Percentiles rank a stretch among this genome's conserved stretches.
phyloP scores from a whole-genome alignment of 2,113 vertebrate species.

The Clarias macrocephalus region DNA sequence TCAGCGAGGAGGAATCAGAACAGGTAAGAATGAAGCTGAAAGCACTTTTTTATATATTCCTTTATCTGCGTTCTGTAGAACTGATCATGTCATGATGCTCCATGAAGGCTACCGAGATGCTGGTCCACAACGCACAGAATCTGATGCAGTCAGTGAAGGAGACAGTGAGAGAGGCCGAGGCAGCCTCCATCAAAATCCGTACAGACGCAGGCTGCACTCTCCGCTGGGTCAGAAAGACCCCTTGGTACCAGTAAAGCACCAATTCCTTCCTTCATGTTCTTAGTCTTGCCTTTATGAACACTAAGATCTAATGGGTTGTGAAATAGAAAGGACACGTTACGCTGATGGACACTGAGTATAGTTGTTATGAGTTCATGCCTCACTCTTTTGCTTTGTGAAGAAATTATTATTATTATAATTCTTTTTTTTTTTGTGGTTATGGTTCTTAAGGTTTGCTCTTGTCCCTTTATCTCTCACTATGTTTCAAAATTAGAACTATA shows the following conservation, averaged over 20 bases:
- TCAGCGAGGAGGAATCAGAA: slow-evolving; percentile 96
- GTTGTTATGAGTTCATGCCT: slow-evolving; percentile 24
- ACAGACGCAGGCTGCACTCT: slow-evolving; percentile 96
- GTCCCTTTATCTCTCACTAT: slow-evolving; percentile 57
- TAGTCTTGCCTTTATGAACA: slow-evolving; percentile 18
- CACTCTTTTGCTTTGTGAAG: slow-evolving; percentile 36
- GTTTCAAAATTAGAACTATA: slow-evolving; percentile 54
- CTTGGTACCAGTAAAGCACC: slow-evolving; percentile 92
- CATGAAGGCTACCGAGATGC: slow-evolving; percentile 92
- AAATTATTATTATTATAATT: not conserved
- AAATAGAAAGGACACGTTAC: slow-evolving; percentile 8
- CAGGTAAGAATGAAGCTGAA: slow-evolving; percentile 77
- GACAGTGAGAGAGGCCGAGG: slow-evolving; percentile 97
- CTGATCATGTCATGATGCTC: slow-evolving; percentile 7
- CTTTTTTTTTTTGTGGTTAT: slow-evolving; percentile 19
- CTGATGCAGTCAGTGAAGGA: slow-evolving; percentile 99
- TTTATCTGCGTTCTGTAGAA: not conserved
- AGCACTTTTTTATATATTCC: not conserved
- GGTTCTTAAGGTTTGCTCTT: slow-evolving; percentile 54
- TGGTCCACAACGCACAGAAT: slow-evolving; percentile 99
- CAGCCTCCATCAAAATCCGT: slow-evolving; percentile 98
- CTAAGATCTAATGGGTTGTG: not conserved
- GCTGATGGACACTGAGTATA: slow-evolving; percentile 31
- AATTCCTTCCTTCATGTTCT: not conserved
- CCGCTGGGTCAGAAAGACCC: slow-evolving; percentile 98